Conservation (phyloP, 2,113 vertebrate species). For the Vidua macroura region DNA sequence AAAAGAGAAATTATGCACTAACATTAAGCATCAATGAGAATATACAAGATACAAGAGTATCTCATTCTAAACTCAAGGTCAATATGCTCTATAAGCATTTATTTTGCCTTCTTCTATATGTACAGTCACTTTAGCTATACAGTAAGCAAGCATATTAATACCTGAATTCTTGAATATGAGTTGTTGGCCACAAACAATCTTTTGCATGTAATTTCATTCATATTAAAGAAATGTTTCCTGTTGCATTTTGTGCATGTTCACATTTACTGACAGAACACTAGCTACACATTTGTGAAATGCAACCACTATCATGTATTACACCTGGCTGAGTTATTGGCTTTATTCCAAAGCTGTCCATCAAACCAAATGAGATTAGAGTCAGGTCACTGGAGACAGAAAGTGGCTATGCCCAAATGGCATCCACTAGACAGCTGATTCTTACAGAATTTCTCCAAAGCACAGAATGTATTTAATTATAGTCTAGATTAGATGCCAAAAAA, state of each 20-base stretch:
- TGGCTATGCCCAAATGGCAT: background rate
- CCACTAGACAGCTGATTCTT: background rate
- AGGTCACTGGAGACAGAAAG: background rate
- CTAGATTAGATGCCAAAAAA: background rate
- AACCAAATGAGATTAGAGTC: background rate
- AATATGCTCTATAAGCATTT: background rate
- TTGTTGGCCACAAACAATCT: background rate
- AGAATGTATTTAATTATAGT: background rate
- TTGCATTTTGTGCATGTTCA: background rate
- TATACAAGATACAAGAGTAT: background rate
- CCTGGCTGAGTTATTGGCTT: background rate
- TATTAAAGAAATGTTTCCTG: background rate
- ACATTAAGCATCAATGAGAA: background rate
- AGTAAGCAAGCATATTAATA: background rate
- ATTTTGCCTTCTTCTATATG: background rate
- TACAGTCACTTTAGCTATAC: background rate
- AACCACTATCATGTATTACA: background rate
- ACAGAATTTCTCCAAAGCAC: background rate
- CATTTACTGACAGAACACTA: fast-evolving
- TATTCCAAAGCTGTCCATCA: background rate
- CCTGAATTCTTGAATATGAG: background rate
- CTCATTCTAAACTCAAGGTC: background rate
- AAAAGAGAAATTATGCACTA: background rate
- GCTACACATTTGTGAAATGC: background rate
- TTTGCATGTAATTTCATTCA: background rate